Percentiles rank a stretch among this genome's conserved stretches.
These are phyloP conservation scores for Aspiorhynchus laticeps DNA, from an alignment of 2,113 vertebrate genomes.

Conservation along the genomic window DNA sequence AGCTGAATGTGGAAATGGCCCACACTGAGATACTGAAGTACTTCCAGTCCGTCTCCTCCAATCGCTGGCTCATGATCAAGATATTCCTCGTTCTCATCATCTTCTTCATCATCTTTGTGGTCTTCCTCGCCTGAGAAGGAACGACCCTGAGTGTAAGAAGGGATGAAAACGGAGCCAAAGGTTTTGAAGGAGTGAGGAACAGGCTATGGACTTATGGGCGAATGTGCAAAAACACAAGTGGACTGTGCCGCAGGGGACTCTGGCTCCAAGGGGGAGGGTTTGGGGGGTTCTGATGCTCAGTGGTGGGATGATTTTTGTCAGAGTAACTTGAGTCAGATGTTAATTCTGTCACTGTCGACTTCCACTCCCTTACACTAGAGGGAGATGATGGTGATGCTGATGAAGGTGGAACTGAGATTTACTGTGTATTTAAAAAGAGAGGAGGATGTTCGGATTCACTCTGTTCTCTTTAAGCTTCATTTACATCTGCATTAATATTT, in stretches of 20 bases:
- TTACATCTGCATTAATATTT: conserved; percentile 40
- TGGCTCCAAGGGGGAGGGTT: conserved; percentile 4
- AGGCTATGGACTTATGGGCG: conserved; percentile 43
- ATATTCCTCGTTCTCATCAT: conserved; percentile 92
- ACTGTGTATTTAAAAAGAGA: conserved; percentile 30
- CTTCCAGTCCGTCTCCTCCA: conserved; percentile 93
- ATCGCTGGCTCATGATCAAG: conserved; percentile 96
- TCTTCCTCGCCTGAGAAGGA: conserved; percentile 86
- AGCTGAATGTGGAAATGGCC: conserved; percentile 89
- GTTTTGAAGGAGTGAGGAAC: conserved; percentile 25
- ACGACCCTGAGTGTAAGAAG: neutral
- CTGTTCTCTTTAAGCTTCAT: conserved; percentile 44
- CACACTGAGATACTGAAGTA: conserved; percentile 93
- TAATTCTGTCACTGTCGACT: conserved; percentile 20
- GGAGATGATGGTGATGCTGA: conserved; percentile 1
- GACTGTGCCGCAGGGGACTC: conserved; percentile 34
- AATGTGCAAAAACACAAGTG: conserved; percentile 52
- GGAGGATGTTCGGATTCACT: conserved; percentile 19
- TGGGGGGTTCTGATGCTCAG: conserved; percentile 30
- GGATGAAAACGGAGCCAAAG: conserved; percentile 2
- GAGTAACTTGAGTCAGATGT: conserved; percentile 34
- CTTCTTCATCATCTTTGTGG: conserved; percentile 94
- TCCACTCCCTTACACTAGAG: neutral
- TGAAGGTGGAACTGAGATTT: conserved; percentile 32
- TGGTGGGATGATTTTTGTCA: conserved; percentile 44